A percentile compares a stretch with the other conserved stretches of the same genome.
Evolutionary conservation across 30 jellyfish, hydroid and myxozoan genomes (phyloP).

Genomic region (Turritopsis rubra): DNA sequence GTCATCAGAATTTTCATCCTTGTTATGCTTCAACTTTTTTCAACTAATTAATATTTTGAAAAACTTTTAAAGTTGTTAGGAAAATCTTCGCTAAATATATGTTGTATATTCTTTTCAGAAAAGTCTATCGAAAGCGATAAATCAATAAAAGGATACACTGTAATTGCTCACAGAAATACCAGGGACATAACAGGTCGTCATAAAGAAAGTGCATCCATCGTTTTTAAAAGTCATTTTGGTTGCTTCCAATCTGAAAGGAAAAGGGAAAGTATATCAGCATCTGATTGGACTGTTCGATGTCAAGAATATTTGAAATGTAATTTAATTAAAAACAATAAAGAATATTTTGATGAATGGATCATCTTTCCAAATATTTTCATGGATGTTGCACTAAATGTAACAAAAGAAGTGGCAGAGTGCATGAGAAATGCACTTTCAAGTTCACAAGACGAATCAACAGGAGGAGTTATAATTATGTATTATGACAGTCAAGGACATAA

Average conservation of each 20-base stretch:
- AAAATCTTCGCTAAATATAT: no score
- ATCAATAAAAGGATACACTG: no score
- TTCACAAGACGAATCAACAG: neutral
- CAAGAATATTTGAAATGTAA: neutral
- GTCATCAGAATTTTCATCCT: no score
- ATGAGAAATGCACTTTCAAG: neutral
- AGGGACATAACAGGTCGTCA: no score
- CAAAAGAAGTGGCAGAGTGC: neutral
- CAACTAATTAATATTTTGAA: no score
- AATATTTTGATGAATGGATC: neutral
- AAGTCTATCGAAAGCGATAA: no score
- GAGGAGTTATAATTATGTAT: neutral
- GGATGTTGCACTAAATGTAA: neutral
- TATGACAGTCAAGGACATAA: neutral
- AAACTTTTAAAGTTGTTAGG: no score
- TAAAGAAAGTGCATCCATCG: no score
- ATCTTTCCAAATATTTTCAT: neutral
- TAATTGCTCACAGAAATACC: no score
- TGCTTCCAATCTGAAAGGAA: neutral
- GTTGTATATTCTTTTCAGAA: no score
- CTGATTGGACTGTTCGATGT: neutral
- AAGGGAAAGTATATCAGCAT: neutral
- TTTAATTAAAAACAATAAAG: neutral
- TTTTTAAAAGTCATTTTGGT: neutral
- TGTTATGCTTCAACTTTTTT: no score